Evolutionary conservation across 2,888 invertebrate species (phyloP).

Genomic region (Gerosis bhagava): DNA sequence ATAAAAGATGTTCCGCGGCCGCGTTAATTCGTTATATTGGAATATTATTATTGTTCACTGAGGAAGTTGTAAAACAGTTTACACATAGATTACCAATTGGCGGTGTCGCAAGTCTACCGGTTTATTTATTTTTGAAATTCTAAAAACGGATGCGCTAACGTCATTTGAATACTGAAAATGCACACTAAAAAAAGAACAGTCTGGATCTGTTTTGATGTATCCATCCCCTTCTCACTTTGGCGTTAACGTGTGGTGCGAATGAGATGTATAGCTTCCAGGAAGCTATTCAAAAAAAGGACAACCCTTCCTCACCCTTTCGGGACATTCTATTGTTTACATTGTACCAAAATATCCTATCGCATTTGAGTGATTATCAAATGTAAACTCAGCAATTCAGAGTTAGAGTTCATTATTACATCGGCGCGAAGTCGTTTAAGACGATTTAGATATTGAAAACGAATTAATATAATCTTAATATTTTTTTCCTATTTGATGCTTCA

Average conservation of each 20-base stretch:
- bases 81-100: slow-evolving; percentile 61
- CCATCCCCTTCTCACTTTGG: slow-evolving; percentile 45
- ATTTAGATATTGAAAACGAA: slow-evolving; percentile 41
- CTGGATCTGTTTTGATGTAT: slow-evolving; percentile 26
- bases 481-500: slow-evolving; percentile 47
- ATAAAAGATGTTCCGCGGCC: no score
- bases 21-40: no score
- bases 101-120: slow-evolving; percentile 37
- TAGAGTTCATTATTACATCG: slow-evolving; percentile 27
- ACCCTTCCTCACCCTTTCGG: slow-evolving; percentile 78
- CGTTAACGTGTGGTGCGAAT: slow-evolving; percentile 42
- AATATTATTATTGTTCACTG: slow-evolving; percentile 47
- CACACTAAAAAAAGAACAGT: slow-evolving; percentile 52
- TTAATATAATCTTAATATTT: slow-evolving; percentile 62
- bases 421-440: slow-evolving; percentile 36
- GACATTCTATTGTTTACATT: slow-evolving; percentile 69
- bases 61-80: slow-evolving; percentile 75
- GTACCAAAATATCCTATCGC: slow-evolving; percentile 52
- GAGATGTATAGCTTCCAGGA: slow-evolving; percentile 65
- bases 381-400: slow-evolving; percentile 38
- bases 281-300: slow-evolving; percentile 78
- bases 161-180: slow-evolving; percentile 77
- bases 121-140: slow-evolving; percentile 72
- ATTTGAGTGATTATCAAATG: slow-evolving; percentile 32
- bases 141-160: slow-evolving; percentile 77